Conservation (phyloP, 2,888 invertebrate genomes). For the Nasonia oneida region DNA sequence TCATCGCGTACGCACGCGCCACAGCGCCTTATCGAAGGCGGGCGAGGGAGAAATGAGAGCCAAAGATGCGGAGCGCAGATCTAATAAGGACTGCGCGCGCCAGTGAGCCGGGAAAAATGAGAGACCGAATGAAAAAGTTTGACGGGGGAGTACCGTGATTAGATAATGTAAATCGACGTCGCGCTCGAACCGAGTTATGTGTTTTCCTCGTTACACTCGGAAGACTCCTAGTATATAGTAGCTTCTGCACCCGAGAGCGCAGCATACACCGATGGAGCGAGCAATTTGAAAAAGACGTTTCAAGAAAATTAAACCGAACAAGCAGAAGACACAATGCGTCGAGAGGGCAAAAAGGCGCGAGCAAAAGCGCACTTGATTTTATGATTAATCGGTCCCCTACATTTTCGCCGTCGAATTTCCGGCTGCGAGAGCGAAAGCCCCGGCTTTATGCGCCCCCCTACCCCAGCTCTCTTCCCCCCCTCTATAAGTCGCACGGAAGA, state of each 20-base stretch:
- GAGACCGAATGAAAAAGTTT: slow-evolving; percentile 40
- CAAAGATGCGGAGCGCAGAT: slow-evolving; percentile 42
- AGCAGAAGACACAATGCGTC: not conserved
- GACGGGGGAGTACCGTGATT: slow-evolving; percentile 33
- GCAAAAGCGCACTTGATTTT: slow-evolving; percentile 58
- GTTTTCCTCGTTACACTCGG: not conserved
- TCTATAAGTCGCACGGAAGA: not conserved
- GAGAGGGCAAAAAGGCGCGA: slow-evolving; percentile 1
- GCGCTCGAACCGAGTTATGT: slow-evolving; percentile 19
- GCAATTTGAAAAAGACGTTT: slow-evolving; percentile 2
- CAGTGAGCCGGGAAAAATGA: slow-evolving; percentile 37
- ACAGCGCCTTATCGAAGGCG: slow-evolving; percentile 67
- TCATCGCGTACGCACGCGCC: slow-evolving; percentile 66
- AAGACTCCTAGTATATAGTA: too few relatives aligned
- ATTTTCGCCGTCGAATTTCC: slow-evolving; percentile 57
- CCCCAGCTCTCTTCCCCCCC: not conserved
- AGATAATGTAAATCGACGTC: slow-evolving; percentile 55
- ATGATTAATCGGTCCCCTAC: slow-evolving; percentile 68
- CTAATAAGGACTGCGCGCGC: slow-evolving; percentile 39
- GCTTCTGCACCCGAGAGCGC: not conserved
- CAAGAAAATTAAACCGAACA: not conserved
- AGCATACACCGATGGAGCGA: not conserved
- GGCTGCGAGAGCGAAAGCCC: slow-evolving; percentile 32
- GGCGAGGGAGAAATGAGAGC: slow-evolving; percentile 9
- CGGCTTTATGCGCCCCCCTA: slow-evolving; percentile 45